Percentiles rank a stretch among this genome's conserved stretches.
Evolutionary conservation across 2,797 vertebrate species (phyloP).

Genomic region (Notamacropus eugenii): DNA sequence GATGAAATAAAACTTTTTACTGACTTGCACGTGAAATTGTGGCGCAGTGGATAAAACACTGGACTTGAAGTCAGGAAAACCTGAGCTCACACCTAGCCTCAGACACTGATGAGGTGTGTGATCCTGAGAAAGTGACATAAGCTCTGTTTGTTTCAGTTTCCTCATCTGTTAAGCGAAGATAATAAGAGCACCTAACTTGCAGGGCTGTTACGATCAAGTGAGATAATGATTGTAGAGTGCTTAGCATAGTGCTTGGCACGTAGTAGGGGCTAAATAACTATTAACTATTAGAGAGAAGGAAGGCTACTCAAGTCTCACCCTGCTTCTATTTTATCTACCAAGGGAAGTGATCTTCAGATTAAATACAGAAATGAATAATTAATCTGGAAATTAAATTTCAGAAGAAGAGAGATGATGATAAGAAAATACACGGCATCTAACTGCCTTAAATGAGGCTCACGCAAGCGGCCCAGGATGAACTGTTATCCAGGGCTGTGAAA

Average conservation of each 20-base stretch:
- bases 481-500: background rate
- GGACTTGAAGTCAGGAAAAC: background rate
- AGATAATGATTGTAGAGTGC: background rate
- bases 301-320: background rate
- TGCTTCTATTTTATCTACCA: background rate
- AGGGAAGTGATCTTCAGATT: background rate
- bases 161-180: background rate
- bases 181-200: background rate
- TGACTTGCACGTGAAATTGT: background rate
- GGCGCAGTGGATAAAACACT: background rate
- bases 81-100: background rate
- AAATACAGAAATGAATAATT: background rate
- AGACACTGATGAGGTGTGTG: background rate
- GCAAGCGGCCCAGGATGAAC: background rate
- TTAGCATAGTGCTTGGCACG: background rate
- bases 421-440: background rate
- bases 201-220: background rate
- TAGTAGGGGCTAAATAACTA: background rate
- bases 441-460: background rate
- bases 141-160: background rate
- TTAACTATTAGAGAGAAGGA: background rate
- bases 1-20: background rate
- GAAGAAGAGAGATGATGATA: background rate
- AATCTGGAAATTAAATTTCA: background rate
- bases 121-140: background rate